phyloP scores from a whole-genome alignment of 2,797 vertebrate genomes.

The Chaenodraco wilsoni region DNA sequence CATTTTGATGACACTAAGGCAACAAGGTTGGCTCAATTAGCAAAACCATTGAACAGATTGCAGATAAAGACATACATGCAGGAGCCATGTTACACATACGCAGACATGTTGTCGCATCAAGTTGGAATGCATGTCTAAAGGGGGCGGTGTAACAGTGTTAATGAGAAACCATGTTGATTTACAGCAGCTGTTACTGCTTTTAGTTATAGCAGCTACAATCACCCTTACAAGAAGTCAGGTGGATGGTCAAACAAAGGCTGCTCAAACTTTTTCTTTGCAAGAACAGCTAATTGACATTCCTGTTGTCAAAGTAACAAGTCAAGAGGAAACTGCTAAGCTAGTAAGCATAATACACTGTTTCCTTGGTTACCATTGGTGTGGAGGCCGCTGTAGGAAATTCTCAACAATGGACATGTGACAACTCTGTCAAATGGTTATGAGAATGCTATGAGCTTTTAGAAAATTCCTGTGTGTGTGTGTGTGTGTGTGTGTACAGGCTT shows the following conservation, averaged over 20 bases:
- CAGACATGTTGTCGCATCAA: constrained; percentile 15
- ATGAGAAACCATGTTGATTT: constrained; percentile 64
- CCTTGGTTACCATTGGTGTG: constrained; percentile 73
- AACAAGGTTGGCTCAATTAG: not conserved
- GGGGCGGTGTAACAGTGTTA: constrained; percentile 35
- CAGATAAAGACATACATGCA: constrained; percentile 9
- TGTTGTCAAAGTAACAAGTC: constrained; percentile 82
- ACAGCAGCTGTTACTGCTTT: constrained; percentile 51
- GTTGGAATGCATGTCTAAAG: constrained; percentile 51
- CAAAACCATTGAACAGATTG: not conserved
- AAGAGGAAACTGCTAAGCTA: constrained; percentile 62
- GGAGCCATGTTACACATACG: constrained; percentile 4
- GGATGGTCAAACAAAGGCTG: constrained; percentile 57
- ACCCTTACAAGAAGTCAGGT: constrained; percentile 63
- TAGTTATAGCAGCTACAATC: constrained; percentile 56
- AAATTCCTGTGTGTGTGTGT: too few species aligned
- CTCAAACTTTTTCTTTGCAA: constrained; percentile 56
- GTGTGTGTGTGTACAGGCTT: not conserved
- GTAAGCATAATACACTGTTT: constrained; percentile 67
- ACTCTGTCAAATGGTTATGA: constrained; percentile 38
- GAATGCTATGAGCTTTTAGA: constrained; percentile 3
- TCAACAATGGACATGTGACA: constrained; percentile 49
- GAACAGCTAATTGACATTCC: constrained; percentile 74
- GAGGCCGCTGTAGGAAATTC: constrained; percentile 55
- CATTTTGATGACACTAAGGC: not conserved